Evolutionary conservation across 2,113 vertebrate genomes (phyloP), one percentile per base, ranked within the genome.

Genomic region (Panthera tigris): DNA sequence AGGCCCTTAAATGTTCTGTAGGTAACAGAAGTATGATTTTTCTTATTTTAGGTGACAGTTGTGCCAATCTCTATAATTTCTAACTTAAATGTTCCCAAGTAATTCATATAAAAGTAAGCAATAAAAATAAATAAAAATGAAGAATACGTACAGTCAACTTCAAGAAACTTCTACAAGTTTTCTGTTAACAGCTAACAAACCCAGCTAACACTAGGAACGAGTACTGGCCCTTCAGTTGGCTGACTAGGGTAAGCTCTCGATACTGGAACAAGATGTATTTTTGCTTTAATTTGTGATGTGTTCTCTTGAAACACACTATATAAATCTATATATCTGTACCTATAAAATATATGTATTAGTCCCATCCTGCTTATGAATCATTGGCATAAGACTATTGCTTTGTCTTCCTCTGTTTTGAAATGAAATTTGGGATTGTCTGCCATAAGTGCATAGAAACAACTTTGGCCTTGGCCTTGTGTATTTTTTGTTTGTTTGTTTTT

Each of bases 261-360:
- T 45, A 14, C 31, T 55, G 31, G 7, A 66, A 63, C 25, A 61
- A 29, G 27, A 39, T 33, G 0, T 18, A 50, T 85, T 76, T 71
- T 88, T 78, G 29, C 29, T 81, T 92, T 89, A 48, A 94, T 95
- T 94, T 94, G 48, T 33, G 61, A 87, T 50, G 27, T 50, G 39
- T 36, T 80, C 3, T 45, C 76, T 55, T 92, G 36, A 23, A 94
- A 80, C 65, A 66, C 55, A 33, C 36, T 48, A 29, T 76, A 48
- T 48, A 76, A 76, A 41, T 18, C 7, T 48, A 18, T n/a, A 73
- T 31, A 10, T 36, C 6, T 36, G 3, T 52, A n/a, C 52, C 8
- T 31, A 19, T 50, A 74, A 71, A 71, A 36, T 27, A 36, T 57
- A 55, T 52, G 21, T 45, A 87, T 61, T 25, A 68, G 31, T n/a